These are phyloP conservation scores for Parus major DNA, from an alignment of 2,113 vertebrate species.

Conservation along the genomic window DNA sequence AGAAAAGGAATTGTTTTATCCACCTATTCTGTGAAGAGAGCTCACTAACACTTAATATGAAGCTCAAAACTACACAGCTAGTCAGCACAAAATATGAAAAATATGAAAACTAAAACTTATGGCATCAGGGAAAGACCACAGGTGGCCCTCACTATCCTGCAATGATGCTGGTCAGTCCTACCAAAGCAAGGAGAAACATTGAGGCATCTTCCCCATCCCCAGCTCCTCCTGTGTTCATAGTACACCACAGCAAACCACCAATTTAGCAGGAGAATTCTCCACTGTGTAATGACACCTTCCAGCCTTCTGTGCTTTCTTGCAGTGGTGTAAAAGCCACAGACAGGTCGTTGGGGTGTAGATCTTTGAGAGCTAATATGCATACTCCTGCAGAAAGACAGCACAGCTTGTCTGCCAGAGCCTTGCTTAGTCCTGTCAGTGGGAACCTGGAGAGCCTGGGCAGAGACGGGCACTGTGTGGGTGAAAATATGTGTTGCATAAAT, in stretches of 20 bases:
- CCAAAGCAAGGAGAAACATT: not conserved
- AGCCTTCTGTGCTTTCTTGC: not conserved
- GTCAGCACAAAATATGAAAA: too few relatives aligned
- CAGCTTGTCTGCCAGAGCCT: not conserved
- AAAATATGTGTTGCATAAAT: not conserved
- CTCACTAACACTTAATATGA: too few relatives aligned
- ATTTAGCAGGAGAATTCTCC: constrained; percentile 20
- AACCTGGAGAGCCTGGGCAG: not conserved
- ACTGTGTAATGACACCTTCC: constrained; percentile 25
- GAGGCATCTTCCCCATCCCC: not conserved
- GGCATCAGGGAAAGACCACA: not conserved
- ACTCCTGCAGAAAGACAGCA: not conserved
- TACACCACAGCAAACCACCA: constrained; percentile 32
- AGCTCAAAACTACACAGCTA: too few relatives aligned
- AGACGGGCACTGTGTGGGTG: not conserved
- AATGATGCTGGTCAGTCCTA: not conserved
- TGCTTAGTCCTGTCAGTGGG: not conserved
- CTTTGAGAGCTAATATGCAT: not conserved
- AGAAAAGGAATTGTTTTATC: too few relatives aligned
- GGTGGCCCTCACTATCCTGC: not conserved
- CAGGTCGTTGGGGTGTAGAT: not conserved
- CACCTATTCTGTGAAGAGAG: too few relatives aligned
- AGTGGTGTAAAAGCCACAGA: not conserved
- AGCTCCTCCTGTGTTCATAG: not conserved
- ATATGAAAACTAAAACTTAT: too few relatives aligned